Conservation (phyloP, 2,888 invertebrate species). For the Athrips mouffetella region DNA sequence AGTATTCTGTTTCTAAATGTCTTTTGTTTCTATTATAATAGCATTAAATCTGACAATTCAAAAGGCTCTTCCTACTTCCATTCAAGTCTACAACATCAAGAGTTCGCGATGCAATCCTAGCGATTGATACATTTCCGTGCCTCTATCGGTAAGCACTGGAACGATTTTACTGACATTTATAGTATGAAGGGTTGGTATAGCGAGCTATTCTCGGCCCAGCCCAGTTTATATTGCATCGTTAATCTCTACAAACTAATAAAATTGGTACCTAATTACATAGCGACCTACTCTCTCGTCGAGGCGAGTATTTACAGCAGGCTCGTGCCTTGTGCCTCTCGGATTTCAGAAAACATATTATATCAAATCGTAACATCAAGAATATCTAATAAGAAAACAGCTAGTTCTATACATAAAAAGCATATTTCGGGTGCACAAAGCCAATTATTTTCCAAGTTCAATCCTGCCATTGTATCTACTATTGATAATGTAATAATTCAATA, state of each 20-base stretch:
- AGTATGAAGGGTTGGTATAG: no score
- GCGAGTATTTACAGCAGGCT: conserved; percentile 2
- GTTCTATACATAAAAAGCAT: conserved; percentile 24
- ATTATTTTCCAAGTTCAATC: background rate
- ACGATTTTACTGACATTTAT: no score
- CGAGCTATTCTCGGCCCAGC: no score
- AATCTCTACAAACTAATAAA: no score
- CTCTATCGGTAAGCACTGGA: background rate
- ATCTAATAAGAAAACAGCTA: conserved; percentile 16
- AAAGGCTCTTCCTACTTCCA: conserved; percentile 9
- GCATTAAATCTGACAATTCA: no score
- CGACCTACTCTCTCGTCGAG: background rate
- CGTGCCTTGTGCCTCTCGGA: background rate
- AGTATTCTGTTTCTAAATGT: no score
- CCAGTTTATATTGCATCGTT: no score
- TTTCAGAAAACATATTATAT: background rate
- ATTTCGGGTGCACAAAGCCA: conserved; percentile 25
- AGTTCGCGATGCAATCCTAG: conserved; percentile 2
- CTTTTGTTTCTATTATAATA: no score
- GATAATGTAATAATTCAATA: background rate
- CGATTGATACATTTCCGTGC: background rate
- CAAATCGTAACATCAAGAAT: conserved; percentile 10
- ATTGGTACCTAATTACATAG: background rate
- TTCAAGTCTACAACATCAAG: conserved; percentile 4
- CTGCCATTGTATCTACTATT: background rate